Evolutionary conservation across 1,140 invertebrate species (phyloP).

Genomic region (Lanistes nyassanus): DNA sequence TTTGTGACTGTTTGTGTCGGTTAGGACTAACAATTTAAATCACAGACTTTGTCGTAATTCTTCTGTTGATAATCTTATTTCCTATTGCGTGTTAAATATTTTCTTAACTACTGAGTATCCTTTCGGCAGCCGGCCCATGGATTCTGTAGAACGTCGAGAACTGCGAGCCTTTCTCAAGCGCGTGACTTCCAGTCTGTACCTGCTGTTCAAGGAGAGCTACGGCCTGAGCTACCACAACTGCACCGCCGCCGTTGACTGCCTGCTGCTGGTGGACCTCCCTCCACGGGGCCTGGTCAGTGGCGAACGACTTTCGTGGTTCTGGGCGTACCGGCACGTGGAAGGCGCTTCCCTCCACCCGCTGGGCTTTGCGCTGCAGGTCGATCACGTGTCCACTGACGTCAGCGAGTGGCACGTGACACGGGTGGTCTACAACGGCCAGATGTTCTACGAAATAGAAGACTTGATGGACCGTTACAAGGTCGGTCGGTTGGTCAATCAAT

Average conservation of each 20-base stretch:
- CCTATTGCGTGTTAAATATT: too few species aligned
- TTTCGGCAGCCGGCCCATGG: slow-evolving; percentile 44
- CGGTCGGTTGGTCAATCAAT: too few species aligned
- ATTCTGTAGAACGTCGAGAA: slow-evolving; percentile 47
- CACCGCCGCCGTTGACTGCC: slow-evolving; percentile 42
- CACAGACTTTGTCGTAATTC: too few species aligned
- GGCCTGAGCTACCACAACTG: slow-evolving; percentile 56
- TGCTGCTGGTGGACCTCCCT: slow-evolving; percentile 49
- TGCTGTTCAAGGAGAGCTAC: slow-evolving; percentile 52
- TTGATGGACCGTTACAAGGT: slow-evolving; percentile 44
- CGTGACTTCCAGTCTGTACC: slow-evolving; percentile 41
- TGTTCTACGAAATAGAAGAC: slow-evolving; percentile 50
- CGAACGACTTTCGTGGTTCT: slow-evolving; percentile 53
- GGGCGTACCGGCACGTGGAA: slow-evolving; percentile 53
- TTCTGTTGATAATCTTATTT: too few species aligned
- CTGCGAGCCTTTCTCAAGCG: slow-evolving; percentile 42
- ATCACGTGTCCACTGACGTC: slow-evolving; percentile 46
- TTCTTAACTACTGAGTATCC: background rate
- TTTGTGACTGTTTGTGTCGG: too few species aligned
- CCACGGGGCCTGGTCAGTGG: slow-evolving; percentile 48
- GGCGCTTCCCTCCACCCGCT: slow-evolving; percentile 56
- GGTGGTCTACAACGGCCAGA: slow-evolving; percentile 54
- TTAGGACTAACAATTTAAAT: too few species aligned
- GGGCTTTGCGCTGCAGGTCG: slow-evolving; percentile 54
- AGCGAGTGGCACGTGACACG: slow-evolving; percentile 48